Base-by-base conservation (phyloP, 2,888 invertebrate genomes). In the Epinotia brunnichana region DNA sequence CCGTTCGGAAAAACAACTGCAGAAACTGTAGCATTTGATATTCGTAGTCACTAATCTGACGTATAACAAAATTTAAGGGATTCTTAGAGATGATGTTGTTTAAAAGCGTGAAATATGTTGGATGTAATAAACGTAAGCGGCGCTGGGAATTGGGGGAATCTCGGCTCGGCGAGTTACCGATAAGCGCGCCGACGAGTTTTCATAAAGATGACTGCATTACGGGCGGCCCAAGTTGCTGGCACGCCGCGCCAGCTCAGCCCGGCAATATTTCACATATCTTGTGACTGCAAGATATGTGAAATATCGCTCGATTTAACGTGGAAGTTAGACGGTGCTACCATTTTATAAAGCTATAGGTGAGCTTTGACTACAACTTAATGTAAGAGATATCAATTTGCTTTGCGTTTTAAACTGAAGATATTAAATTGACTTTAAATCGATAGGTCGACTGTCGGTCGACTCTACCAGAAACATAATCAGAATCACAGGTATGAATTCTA, bases 121-220 rank as follows among this genome's bases (percentile, higher is more conserved):
- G 24, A 70, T 56, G 70, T 71, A 75, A 76, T 76, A 74, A 75
- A 74, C 60, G 56, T 73, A 21, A 41, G 63, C 51, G 63, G 13
- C 41, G 39, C 48, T 48, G 53, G 48, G 69, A 70, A 69, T 75
- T 56, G 56, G 73, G 68, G 53, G 70, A 71, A 74, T 74, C 75
- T 76, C 69, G 66, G 70, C 73, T 68, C 66, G 54, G 68, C 63
- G 59, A 69, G 67, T 74, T 67, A 59, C 74, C 68, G 74, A 70
- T 74, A 76, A 74, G 51, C 64, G 56, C 29, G 29, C 53, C 62
- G 64, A 59, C 48, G 74, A 69, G 53, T 71, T 74, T 76, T 69
- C 74, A 63, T 68, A 60, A 66, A 73, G 76, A 76, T 73, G 72
- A 68, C 69, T 73, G 57, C 54, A 66, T 76, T 76, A 76, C 63